phyloP scores from a whole-genome alignment of 2,797 vertebrate species.

The Triplophysa bombifrons region DNA sequence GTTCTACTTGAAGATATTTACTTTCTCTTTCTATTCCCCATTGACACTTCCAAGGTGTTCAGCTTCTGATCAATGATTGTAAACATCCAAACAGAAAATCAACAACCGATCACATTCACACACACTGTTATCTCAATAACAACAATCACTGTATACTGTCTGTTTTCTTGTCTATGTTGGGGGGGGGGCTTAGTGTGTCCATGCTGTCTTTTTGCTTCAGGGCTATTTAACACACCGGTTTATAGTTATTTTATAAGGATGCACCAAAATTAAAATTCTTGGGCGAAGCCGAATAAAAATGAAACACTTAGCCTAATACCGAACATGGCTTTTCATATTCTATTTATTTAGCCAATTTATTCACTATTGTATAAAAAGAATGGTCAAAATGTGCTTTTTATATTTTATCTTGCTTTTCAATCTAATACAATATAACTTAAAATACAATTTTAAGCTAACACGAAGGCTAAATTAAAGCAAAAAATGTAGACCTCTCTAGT shows the following conservation, averaged over 20 bases:
- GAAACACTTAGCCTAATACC: too few species aligned
- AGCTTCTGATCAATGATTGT: conserved; percentile 59
- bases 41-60: conserved; percentile 46
- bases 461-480: too few species aligned
- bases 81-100: conserved; percentile 48
- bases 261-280: too few species aligned
- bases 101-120: conserved; percentile 14
- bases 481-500: too few species aligned
- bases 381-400: too few species aligned
- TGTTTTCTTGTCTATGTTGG: conserved; percentile 7
- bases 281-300: too few species aligned
- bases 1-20: background rate
- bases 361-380: too few species aligned
- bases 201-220: conserved; percentile 39
- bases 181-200: background rate
- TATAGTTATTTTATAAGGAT: conserved; percentile 21
- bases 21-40: background rate
- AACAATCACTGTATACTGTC: conserved; percentile 3
- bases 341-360: too few species aligned
- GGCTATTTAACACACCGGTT: conserved; percentile 19
- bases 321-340: too few species aligned
- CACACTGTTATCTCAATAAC: conserved; percentile 39
- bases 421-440: too few species aligned
- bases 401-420: too few species aligned
- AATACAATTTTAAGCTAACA: too few species aligned